Base-by-base conservation (phyloP, 2,888 invertebrate species). In the Odontomyia ornata region DNA sequence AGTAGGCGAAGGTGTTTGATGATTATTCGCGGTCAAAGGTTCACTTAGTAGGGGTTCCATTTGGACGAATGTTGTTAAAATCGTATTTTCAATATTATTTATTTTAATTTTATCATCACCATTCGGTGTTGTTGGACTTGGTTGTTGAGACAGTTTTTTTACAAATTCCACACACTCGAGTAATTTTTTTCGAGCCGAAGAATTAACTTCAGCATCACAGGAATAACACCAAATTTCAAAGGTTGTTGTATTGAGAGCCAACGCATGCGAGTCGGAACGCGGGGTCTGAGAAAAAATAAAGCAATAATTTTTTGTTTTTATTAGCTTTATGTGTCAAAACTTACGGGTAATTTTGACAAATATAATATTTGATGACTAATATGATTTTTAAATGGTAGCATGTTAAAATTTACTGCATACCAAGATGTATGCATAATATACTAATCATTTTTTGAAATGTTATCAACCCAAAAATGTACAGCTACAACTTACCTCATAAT, bases 211-310 rank as follows among this genome's bases (percentile, higher is more conserved):
- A 81, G 89, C 89, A 83, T 93, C 91, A 86, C 95, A 96, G 76
- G 89, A 89, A 83, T 94, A 94, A 87, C 95, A 96, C 90, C 93
- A 94, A 28, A 94, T 89, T 77, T 89, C 90, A 90, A 93, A 93
- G 25, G 89, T 87, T 46, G 90, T 89, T 28, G 93, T 93, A 84
- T 94, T 92, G 79, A 93, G 89, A 56, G 91, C 91, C 78, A 96
- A 84, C 1, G 91, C 89, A 87, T 96, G 96, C 65, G 89, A 89
- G 84, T 94, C 94, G 0, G 93, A 94, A 82, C 90, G 92, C 0
- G 93, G 93, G 0, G 90, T 93, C 84, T 87, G 23, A 11, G 75
- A 77, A 67, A 25, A 47, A 25, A 60, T 27, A 62, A 28, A 43
- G 25, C 11, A 11, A 2, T 18, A 36, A 43, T 23, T 5, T 62